Evolutionary conservation across 2,797 vertebrate species (phyloP).

Genomic region (Sciurus vulgaris): DNA sequence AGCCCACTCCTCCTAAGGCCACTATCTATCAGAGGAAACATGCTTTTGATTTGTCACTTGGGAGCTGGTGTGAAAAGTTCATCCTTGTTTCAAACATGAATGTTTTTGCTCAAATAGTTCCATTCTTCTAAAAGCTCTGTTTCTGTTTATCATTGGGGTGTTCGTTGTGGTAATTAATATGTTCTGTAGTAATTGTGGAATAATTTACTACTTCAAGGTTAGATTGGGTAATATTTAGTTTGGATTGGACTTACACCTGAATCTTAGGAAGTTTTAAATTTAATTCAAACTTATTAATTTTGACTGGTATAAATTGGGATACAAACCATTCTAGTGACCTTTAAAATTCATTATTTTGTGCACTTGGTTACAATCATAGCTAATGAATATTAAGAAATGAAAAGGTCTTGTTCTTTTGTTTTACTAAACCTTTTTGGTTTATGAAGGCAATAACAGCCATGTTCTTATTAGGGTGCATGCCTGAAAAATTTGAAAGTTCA

Average conservation of each 20-base stretch:
- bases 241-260: background rate
- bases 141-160: conserved; percentile 14
- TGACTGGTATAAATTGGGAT: background rate
- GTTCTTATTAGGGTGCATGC: background rate
- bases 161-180: background rate
- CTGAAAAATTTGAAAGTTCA: background rate
- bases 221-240: conserved; percentile 51
- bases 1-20: background rate
- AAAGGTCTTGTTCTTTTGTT: background rate
- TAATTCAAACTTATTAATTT: conserved; percentile 38
- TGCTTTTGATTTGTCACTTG: conserved; percentile 1
- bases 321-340: background rate
- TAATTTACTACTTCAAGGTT: background rate
- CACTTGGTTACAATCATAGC: background rate
- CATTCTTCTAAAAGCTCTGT: background rate
- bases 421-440: background rate
- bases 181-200: background rate
- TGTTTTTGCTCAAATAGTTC: conserved; percentile 33
- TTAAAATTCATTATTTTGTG: conserved; percentile 44
- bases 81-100: background rate
- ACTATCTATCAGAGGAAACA: background rate
- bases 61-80: background rate
- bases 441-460: background rate
- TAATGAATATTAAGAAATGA: background rate
- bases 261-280: conserved; percentile 47